A percentile compares a stretch with the other conserved stretches of the same genome.
Conservation (phyloP, 2,113 vertebrate species). For the Petaurus breviceps region DNA sequence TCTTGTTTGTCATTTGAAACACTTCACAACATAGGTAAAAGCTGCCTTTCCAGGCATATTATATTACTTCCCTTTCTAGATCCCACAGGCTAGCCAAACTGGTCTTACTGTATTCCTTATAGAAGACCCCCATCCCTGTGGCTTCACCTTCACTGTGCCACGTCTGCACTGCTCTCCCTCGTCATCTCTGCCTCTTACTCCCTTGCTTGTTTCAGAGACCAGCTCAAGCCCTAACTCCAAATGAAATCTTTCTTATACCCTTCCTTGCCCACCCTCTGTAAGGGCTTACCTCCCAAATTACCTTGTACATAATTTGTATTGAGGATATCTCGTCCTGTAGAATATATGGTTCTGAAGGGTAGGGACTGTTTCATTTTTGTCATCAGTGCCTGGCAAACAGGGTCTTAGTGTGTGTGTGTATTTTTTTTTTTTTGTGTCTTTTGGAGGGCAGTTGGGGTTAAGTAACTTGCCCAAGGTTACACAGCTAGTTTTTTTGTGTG, state of each 20-base stretch:
- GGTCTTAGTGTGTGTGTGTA: no score
- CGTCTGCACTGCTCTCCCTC: neutral
- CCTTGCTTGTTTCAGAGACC: neutral
- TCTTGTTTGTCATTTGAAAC: no score
- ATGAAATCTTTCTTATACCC: neutral
- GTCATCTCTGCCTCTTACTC: neutral
- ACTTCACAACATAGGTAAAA: no score
- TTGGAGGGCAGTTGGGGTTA: no score
- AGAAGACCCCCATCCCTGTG: neutral
- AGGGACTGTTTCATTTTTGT: neutral
- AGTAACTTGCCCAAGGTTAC: no score
- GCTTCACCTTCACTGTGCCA: neutral
- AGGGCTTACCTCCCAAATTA: neutral
- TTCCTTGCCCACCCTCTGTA: neutral
- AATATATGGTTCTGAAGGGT: neutral
- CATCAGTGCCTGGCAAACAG: neutral
- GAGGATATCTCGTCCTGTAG: neutral
- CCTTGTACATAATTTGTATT: no score
- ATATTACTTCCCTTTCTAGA: no score
- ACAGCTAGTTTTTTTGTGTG: no score
- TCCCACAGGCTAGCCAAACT: no score
- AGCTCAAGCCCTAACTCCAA: neutral
- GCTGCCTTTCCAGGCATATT: no score
- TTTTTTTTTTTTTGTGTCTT: no score
- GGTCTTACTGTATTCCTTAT: no score